These are phyloP conservation scores for Noctua janthe DNA, from an alignment of 2,888 invertebrate species.

Conservation along the genomic window DNA sequence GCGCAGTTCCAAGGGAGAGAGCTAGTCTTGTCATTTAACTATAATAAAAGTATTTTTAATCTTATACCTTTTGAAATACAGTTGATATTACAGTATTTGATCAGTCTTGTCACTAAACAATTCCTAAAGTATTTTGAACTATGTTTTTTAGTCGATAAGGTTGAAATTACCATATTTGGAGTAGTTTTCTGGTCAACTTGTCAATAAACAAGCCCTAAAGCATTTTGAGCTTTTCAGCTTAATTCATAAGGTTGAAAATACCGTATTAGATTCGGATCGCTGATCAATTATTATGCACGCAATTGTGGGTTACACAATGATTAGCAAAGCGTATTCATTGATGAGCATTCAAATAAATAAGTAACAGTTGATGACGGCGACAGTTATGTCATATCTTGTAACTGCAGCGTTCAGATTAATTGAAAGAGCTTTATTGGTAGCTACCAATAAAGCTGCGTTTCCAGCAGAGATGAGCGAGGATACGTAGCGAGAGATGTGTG, in stretches of 20 bases:
- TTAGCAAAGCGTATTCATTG: constrained; percentile 60
- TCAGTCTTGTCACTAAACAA: constrained; percentile 18
- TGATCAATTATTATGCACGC: constrained; percentile 61
- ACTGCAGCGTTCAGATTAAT: constrained; percentile 26
- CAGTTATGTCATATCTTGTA: constrained; percentile 30
- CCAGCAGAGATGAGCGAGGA: too few species aligned
- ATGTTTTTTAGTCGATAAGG: not conserved
- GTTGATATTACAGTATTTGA: constrained; percentile 13
- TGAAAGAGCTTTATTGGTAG: constrained; percentile 8
- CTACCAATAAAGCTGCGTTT: not conserved
- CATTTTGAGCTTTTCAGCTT: not conserved
- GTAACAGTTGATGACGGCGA: constrained; percentile 29
- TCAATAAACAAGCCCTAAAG: not conserved
- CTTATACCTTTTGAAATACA: not conserved
- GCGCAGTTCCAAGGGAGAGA: constrained; percentile 43
- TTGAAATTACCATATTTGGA: not conserved
- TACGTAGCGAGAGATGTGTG: too few species aligned
- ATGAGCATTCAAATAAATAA: constrained; percentile 61
- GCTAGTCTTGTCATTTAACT: constrained; percentile 2
- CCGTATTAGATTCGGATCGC: constrained; percentile 1
- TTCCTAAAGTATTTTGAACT: not conserved
- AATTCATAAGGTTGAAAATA: constrained; percentile 9
- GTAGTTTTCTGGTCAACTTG: not conserved
- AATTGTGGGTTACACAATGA: constrained; percentile 61
- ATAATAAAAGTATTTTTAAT: constrained; percentile 7